Base-by-base conservation (phyloP, 2,113 vertebrate species). In the Helogale parvula region DNA sequence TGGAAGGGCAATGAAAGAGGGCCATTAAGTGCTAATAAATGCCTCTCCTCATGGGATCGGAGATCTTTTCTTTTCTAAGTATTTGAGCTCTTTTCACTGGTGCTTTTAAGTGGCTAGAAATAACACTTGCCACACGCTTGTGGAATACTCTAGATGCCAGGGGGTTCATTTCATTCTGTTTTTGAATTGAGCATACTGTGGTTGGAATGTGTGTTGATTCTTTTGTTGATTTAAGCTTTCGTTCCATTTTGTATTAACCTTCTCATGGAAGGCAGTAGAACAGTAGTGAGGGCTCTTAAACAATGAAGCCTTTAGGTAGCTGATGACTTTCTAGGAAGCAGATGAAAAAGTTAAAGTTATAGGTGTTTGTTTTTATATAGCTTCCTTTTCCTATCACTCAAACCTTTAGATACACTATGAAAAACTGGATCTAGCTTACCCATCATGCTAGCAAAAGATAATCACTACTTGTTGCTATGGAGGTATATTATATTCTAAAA, bases 11-110 rank as follows among this genome's bases (percentile, higher is more conserved):
- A 65, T 97, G 97, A 97, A 97, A 97, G 97, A 90, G 65, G 76
- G 17, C 97, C 90, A 97, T 98, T 98, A 98, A 98, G 87, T 79
- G 74, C 93, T 97, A 66, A 96, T 96, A 95, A 98, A 97, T 96
- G 96, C 93, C 81, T 96, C 95, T 96, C 81, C 95, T 97, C 80
- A 97, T 95, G 88, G 57, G 82, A 72, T 35, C 15, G 84, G 94
- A 81, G 84, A 21, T 57, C 88, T 96, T 95, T 97, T 94, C 90
- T 97, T 85, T 80, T 76, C 72, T 94, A 85, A 97, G 90, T 66
- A 94, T 96, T 88, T 84, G 95, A 96, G 94, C 50, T 97, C 90
- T 96, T 98, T 97, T 95, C 94, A 97, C 69, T 97, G 77, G 90
- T 93, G 81, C 87, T 96, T 95, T 95, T 92, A 97, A 97, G 97